Percentiles rank a stretch among this genome's conserved stretches.
Conservation (phyloP, 92 coral and sea anemone species). For the Heteractis magnifica region DNA sequence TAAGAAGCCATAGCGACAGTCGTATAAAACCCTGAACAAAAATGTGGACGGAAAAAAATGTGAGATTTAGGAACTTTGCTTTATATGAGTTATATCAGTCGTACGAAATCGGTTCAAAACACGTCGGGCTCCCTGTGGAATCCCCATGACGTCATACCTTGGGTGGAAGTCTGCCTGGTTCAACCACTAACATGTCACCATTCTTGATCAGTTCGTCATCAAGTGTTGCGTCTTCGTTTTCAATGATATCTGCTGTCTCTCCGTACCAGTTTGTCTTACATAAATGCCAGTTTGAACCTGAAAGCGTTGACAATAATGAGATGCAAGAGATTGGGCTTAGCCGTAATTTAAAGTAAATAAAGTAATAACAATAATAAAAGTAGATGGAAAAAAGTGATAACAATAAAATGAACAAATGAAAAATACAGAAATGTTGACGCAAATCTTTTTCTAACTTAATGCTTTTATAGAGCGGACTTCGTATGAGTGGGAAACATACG, state of each 20-base stretch:
- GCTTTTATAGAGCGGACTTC: no score
- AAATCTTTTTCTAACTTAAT: no score
- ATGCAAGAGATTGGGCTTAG: no score
- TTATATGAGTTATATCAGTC: neutral
- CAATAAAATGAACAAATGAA: no score
- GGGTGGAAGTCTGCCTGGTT: conserved; percentile 62
- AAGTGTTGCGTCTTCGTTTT: conserved; percentile 61
- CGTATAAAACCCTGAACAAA: conserved; percentile 60
- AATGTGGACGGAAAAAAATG: no score
- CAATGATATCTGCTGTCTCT: conserved; percentile 47
- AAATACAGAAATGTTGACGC: neutral
- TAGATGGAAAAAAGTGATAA: no score
- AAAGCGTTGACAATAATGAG: no score
- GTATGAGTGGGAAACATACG: no score
- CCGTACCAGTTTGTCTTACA: conserved; percentile 66
- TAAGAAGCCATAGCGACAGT: conserved; percentile 56
- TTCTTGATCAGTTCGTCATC: conserved; percentile 39
- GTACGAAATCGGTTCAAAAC: neutral
- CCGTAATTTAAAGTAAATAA: neutral
- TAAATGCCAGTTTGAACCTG: conserved; percentile 58
- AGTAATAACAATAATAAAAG: no score
- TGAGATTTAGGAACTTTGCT: no score
- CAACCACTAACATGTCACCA: conserved; percentile 46
- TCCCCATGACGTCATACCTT: conserved; percentile 34
- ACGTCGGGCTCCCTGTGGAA: conserved; percentile 1